Evolutionary conservation across 2,888 invertebrate species (phyloP), one percentile per base, ranked within the genome.

Genomic region (Epsilonema sp.): DNA sequence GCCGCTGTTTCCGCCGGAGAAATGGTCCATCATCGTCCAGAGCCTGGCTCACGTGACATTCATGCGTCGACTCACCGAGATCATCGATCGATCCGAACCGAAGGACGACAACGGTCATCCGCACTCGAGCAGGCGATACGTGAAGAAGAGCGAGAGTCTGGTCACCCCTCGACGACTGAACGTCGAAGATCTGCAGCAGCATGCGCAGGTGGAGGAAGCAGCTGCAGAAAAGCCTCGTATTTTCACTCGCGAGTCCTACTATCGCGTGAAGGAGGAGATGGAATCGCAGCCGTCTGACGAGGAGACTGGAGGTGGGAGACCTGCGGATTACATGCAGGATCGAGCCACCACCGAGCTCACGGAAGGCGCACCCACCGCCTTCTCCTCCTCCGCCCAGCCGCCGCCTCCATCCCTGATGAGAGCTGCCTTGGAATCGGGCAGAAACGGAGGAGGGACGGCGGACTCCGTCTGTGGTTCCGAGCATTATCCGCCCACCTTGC

Each of bases 21-120:
- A 46, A 42, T 46, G 46, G 46, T 20, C 46, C n/a, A 3, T 46
- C 25, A 25, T 46, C n/a, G 31, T 26, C 4, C 46, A 46, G 22
- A 44, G 26, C 19, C 20, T 46, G 20, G 42, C 46, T 5, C 46
- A 45, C 24, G 46, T 31, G 4, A 23, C 24, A 3, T 46, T 46
- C 31, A 45, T 46, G 26, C 13, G n/a, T 21, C 13, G 21, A 19
- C 39, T 39, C 16, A 19, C 39, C 5, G 21, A 39, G 8, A 39
- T 39, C 13, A 11, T 39, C 5, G 39, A 39, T 5, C n/a, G 8
- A 11, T n/a, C n/a, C 8, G 39, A 39, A 21, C 31, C 31, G 31
- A 13, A 8, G 31, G 31, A 31, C 16, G 31, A 13, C 31, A 13
- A 31, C 16, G 31, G 31, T 8, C 11, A 31, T 31, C 31, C 31